A percentile compares a stretch with the other conserved stretches of the same genome.
These are phyloP conservation scores for Blastobasis lacticolella DNA, from an alignment of 2,888 invertebrate species.

Conservation along the genomic window DNA sequence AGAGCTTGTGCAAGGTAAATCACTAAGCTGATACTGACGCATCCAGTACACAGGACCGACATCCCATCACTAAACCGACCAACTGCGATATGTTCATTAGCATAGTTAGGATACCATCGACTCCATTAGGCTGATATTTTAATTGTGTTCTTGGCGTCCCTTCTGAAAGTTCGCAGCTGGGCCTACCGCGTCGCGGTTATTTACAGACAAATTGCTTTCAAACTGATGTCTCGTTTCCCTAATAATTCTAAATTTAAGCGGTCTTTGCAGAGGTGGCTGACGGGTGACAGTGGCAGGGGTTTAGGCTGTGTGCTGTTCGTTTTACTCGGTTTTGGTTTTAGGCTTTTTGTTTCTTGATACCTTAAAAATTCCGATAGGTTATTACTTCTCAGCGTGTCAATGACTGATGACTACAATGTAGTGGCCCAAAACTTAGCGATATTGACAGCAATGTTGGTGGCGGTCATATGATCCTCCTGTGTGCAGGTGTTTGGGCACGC, in stretches of 20 bases:
- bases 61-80: constrained; percentile 20
- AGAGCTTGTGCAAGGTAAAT: no score
- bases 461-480: no score
- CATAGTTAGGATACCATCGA: constrained; percentile 57
- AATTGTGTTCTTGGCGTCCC: constrained; percentile 55
- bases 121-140: constrained; percentile 73
- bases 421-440: no score
- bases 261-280: no score
- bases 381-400: not conserved
- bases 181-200: constrained; percentile 60
- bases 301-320: not conserved
- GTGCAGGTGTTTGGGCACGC: no score
- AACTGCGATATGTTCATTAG: constrained; percentile 66
- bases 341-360: not conserved
- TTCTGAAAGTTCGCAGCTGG: constrained; percentile 64
- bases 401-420: no score
- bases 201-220: constrained; percentile 67
- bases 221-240: constrained; percentile 50
- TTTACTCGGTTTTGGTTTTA: not conserved
- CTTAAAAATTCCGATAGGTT: not conserved
- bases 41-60: no score
- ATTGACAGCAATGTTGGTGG: no score
- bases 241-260: constrained; percentile 18
- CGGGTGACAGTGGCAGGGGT: not conserved
- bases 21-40: no score